phyloP scores from a whole-genome alignment of 2,797 vertebrate genomes.

The Loriculus beryllinus region DNA sequence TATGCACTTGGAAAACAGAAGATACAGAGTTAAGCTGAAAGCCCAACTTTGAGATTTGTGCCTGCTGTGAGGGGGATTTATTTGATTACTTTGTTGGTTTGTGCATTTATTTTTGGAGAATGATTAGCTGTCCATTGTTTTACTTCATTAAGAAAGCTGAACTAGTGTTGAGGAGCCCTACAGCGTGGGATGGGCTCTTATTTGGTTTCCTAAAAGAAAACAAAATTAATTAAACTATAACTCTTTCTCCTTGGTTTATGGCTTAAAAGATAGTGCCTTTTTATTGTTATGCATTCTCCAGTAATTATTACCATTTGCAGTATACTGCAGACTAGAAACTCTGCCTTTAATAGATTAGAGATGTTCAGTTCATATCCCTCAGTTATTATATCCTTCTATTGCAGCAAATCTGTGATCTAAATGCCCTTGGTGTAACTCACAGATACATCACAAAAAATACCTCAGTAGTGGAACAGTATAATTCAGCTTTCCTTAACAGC shows the following conservation, averaged over 20 bases:
- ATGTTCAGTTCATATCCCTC: neutral
- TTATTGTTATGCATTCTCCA: conserved; percentile 27
- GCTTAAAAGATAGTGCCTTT: conserved; percentile 34
- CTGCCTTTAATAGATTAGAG: neutral
- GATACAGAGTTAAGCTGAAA: conserved; percentile 28
- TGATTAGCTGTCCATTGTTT: conserved; percentile 48
- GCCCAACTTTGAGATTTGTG: neutral
- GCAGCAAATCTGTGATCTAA: neutral
- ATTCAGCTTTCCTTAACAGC: neutral
- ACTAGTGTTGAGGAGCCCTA: conserved; percentile 1
- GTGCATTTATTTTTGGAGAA: conserved; percentile 56
- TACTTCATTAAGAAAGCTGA: conserved; percentile 24
- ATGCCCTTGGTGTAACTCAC: neutral
- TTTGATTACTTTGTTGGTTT: conserved; percentile 46
- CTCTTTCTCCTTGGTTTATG: conserved; percentile 32
- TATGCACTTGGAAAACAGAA: neutral
- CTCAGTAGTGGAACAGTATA: neutral
- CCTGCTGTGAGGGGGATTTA: conserved; percentile 30
- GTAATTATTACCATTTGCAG: conserved; percentile 39
- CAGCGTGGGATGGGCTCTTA: neutral
- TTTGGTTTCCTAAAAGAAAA: conserved; percentile 44
- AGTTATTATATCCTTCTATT: neutral
- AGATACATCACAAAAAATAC: neutral
- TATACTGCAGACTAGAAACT: neutral
- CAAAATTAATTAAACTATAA: conserved; percentile 53